Evolutionary conservation across 2,888 invertebrate genomes (phyloP).

Genomic region (Steinernema carpocapsae): DNA sequence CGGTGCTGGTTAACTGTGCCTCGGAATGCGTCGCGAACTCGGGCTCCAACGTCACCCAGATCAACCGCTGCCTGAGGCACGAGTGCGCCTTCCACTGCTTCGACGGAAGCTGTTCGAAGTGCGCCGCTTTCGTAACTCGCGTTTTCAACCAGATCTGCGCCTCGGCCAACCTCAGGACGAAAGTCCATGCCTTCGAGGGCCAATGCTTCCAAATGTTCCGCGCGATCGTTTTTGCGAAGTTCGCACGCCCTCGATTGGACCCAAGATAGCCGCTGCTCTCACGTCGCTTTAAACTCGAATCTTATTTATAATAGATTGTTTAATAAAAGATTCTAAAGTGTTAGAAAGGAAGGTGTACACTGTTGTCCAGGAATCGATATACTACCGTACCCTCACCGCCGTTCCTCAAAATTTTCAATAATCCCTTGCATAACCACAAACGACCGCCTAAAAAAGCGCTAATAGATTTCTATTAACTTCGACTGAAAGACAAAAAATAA

Average conservation of each 20-base stretch:
- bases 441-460: too few relatives aligned
- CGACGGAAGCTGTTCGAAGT: conserved; percentile 62
- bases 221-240: conserved; percentile 60
- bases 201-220: conserved; percentile 65
- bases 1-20: conserved; percentile 60
- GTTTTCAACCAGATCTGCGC: conserved; percentile 66
- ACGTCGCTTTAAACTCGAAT: neutral
- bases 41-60: conserved; percentile 58
- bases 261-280: conserved; percentile 29
- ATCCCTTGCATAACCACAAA: too few relatives aligned
- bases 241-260: conserved; percentile 55
- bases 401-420: too few relatives aligned
- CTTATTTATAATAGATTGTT: neutral
- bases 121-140: conserved; percentile 63
- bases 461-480: too few relatives aligned
- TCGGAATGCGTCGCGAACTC: conserved; percentile 57
- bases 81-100: conserved; percentile 65
- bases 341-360: too few relatives aligned
- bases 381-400: too few relatives aligned
- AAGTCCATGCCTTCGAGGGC: conserved; percentile 55
- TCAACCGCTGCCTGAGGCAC: conserved; percentile 60
- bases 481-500: too few relatives aligned
- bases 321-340: too few relatives aligned
- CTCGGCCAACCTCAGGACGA: conserved; percentile 56
- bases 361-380: too few relatives aligned